These are phyloP conservation scores for Tuta absoluta DNA, from an alignment of 2,888 invertebrate species.

Conservation along the genomic window DNA sequence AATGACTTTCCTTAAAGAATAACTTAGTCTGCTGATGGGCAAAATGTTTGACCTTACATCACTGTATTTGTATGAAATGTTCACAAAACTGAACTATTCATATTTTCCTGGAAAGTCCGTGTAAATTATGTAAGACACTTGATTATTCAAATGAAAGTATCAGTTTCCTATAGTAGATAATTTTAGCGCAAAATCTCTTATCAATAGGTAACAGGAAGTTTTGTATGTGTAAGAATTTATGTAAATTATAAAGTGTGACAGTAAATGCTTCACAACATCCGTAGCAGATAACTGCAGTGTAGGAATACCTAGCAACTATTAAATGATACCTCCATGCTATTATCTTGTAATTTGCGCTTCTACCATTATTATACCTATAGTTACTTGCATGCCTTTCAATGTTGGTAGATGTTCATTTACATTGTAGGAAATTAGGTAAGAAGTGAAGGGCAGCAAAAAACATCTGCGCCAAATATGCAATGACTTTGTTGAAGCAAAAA, in stretches of 20 bases:
- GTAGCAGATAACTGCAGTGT: not conserved
- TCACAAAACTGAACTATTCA: too few species aligned
- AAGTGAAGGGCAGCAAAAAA: not conserved
- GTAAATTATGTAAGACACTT: not conserved
- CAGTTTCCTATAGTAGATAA: not conserved
- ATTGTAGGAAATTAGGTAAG: constrained; percentile 1
- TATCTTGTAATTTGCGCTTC: not conserved
- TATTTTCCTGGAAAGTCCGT: not conserved
- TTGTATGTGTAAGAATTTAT: not conserved
- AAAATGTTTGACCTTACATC: not conserved
- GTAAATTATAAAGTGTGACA: not conserved
- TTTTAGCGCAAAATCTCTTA: not conserved
- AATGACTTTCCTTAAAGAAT: not conserved
- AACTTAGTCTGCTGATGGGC: not conserved
- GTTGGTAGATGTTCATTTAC: not conserved
- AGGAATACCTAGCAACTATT: not conserved
- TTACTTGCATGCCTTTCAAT: not conserved
- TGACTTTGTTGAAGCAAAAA: not conserved
- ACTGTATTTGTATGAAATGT: too few species aligned
- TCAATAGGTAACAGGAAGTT: constrained; percentile 4
- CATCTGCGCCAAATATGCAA: not conserved
- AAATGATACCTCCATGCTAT: not conserved
- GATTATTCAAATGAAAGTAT: not conserved
- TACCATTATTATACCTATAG: not conserved
- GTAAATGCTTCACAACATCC: not conserved